Evolutionary conservation across 2,113 vertebrate species (phyloP).

Genomic region (Callithrix jacchus): DNA sequence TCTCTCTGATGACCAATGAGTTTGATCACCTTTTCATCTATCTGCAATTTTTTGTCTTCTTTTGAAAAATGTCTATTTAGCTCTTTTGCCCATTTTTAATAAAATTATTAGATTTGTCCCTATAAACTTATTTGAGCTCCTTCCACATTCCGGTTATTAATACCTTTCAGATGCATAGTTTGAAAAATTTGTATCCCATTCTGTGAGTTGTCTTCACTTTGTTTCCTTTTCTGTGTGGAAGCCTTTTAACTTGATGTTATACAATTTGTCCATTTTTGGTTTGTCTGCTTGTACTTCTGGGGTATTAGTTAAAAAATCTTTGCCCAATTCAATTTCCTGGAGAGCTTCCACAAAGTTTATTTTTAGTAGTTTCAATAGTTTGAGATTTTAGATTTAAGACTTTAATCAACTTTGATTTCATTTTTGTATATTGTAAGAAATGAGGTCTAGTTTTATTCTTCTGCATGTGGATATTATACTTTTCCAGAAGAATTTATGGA

Average conservation of each 20-base stretch:
- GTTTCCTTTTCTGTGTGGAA: neutral
- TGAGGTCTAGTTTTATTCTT: neutral
- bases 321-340: neutral
- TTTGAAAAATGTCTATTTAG: neutral
- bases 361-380: neutral
- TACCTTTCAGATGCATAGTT: neutral
- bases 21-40: neutral
- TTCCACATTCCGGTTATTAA: neutral
- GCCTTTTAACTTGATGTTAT: neutral
- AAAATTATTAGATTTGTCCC: neutral
- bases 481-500: neutral
- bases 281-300: neutral
- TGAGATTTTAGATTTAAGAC: neutral
- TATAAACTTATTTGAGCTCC: neutral
- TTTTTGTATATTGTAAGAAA: neutral
- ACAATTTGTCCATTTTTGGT: neutral
- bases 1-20: neutral
- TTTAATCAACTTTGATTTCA: neutral
- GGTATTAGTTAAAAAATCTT: neutral
- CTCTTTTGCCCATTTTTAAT: neutral
- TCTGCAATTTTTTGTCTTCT: neutral
- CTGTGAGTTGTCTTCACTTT: neutral
- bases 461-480: neutral
- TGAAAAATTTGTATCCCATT: neutral
- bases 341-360: neutral